phyloP scores from a whole-genome alignment of 2,888 invertebrate genomes.

The Euproctis similis region DNA sequence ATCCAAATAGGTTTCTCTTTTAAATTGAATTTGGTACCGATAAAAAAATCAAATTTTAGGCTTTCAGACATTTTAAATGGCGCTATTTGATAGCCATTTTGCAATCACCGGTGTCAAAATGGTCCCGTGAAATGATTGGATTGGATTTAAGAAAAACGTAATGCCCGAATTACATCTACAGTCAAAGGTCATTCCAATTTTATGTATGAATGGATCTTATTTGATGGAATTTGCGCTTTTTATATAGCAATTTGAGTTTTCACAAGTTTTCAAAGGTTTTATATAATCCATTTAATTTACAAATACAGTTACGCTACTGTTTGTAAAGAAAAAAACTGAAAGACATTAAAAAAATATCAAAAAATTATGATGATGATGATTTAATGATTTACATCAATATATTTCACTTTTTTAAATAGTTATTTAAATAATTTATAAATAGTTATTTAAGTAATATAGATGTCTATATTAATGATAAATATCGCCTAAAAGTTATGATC shows the following conservation, averaged over 20 bases:
- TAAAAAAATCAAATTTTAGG: slow-evolving; percentile 20
- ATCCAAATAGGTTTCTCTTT: slow-evolving; percentile 15
- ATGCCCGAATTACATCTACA: slow-evolving; percentile 5
- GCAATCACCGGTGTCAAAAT: slow-evolving; percentile 13
- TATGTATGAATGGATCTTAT: slow-evolving; percentile 11
- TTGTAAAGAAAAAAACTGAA: too few relatives aligned
- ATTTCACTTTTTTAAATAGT: too few relatives aligned
- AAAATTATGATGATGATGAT: too few relatives aligned
- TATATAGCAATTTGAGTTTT: slow-evolving; percentile 3
- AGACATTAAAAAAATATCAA: too few relatives aligned
- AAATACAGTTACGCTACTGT: too few relatives aligned
- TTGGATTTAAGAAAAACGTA: slow-evolving; percentile 10
- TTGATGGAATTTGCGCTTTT: slow-evolving; percentile 10
- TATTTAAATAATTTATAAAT: too few relatives aligned
- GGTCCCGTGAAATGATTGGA: slow-evolving; percentile 14
- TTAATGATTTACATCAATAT: too few relatives aligned
- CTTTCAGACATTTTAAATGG: slow-evolving; percentile 18
- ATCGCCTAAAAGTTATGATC: too few relatives aligned
- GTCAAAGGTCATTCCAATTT: slow-evolving; percentile 23
- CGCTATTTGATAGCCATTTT: slow-evolving; percentile 7
- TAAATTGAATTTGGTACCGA: slow-evolving; percentile 20
- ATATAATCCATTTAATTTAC: too few relatives aligned
- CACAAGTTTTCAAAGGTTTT: not conserved
- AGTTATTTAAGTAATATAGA: too few relatives aligned
- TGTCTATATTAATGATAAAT: too few relatives aligned